These are phyloP conservation scores for Lissocephala sabroskyi DNA, from an alignment of 2,888 invertebrate species.

Conservation along the genomic window DNA sequence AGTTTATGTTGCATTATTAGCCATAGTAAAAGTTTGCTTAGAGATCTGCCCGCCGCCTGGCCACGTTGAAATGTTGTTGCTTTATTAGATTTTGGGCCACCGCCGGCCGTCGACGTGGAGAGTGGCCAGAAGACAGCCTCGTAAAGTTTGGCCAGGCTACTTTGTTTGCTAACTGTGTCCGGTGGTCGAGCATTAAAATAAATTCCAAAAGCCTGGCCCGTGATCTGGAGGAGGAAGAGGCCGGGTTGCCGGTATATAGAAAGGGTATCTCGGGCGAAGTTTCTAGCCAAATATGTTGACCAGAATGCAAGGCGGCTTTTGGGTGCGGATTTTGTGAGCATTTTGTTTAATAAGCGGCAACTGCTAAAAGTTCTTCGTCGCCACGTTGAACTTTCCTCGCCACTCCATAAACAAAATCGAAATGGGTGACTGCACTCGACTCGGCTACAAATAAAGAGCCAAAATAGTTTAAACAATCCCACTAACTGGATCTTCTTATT, in stretches of 20 bases:
- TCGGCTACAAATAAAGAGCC: no score
- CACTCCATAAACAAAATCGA: constrained; percentile 23
- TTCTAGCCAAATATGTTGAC: constrained; percentile 8
- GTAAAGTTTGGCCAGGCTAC: constrained; percentile 41
- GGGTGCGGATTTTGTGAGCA: no score
- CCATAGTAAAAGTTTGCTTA: constrained; percentile 51
- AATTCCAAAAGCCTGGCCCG: constrained; percentile 24
- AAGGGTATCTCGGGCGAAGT: no score
- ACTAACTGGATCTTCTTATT: no score
- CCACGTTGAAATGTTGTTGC: constrained; percentile 30
- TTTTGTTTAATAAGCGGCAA: constrained; percentile 55
- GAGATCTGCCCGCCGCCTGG: background rate
- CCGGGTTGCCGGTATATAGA: no score
- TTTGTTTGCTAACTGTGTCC: constrained; percentile 27
- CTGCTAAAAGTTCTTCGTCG: constrained; percentile 45
- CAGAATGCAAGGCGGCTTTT: constrained; percentile 30
- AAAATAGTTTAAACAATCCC: no score
- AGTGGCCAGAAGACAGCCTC: no score
- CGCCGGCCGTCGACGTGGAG: constrained; percentile 14
- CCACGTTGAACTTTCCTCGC: constrained; percentile 37
- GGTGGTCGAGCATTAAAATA: constrained; percentile 40
- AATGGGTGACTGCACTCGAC: no score
- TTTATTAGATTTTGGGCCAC: constrained; percentile 46
- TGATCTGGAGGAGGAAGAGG: no score
- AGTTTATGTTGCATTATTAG: constrained; percentile 57